Evolutionary conservation across 64 coral and sea anemone species (phyloP).

Genomic region (Porites australiensis): DNA sequence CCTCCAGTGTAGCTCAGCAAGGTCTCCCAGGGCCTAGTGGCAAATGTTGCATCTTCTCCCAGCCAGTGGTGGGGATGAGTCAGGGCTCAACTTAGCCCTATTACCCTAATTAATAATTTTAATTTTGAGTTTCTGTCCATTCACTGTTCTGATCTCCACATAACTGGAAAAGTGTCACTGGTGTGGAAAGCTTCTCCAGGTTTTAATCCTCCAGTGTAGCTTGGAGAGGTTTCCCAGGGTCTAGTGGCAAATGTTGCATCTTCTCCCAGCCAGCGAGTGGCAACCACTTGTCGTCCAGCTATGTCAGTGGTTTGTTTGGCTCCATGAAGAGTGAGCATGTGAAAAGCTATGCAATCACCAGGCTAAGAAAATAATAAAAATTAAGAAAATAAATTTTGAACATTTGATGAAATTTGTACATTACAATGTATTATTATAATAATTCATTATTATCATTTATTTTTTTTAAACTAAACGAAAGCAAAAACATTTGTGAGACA

Average conservation of each 20-base stretch:
- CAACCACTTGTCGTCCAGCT: slow-evolving; percentile 67
- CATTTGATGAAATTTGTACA: too few relatives aligned
- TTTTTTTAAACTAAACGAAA: too few relatives aligned
- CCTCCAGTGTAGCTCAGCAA: slow-evolving; percentile 49
- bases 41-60: slow-evolving; percentile 75
- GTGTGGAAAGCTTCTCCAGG: slow-evolving; percentile 40
- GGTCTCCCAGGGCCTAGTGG: slow-evolving; percentile 67
- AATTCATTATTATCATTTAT: too few relatives aligned
- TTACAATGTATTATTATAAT: too few relatives aligned
- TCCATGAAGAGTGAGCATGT: slow-evolving; percentile 87
- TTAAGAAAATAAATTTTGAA: neutral
- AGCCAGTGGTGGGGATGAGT: slow-evolving; percentile 25
- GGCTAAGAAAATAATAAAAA: slow-evolving; percentile 32
- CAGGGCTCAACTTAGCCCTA: too few relatives aligned
- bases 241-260: slow-evolving; percentile 62
- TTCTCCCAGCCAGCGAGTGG: slow-evolving; percentile 88
- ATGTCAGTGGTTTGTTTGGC: slow-evolving; percentile 55
- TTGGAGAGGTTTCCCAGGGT: slow-evolving; percentile 76
- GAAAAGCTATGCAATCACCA: slow-evolving; percentile 93
- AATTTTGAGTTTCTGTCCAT: neutral
- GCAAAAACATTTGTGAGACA: too few relatives aligned
- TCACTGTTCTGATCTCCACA: slow-evolving; percentile 16
- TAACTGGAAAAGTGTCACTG: slow-evolving; percentile 17
- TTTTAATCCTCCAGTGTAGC: slow-evolving; percentile 48
- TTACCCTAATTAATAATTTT: neutral